phyloP scores from a whole-genome alignment of 2,888 invertebrate species.

The Hirtodrosophila cameraria region DNA sequence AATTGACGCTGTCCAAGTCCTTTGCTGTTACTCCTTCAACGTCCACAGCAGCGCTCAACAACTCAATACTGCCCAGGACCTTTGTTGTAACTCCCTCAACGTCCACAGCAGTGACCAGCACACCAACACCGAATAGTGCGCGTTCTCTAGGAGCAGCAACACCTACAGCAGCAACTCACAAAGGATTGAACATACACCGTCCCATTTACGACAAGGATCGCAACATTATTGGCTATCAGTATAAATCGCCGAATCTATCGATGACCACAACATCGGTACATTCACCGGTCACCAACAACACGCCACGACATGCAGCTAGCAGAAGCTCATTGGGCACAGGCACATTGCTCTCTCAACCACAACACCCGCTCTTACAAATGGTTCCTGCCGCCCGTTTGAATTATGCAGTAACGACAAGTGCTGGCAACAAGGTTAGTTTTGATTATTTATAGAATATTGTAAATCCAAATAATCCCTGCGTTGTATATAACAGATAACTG shows the following conservation, averaged over 20 bases:
- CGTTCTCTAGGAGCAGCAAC: background rate
- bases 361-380: background rate
- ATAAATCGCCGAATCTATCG: background rate
- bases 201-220: conserved; percentile 47
- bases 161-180: background rate
- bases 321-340: background rate
- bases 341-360: conserved; percentile 1
- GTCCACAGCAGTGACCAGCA: too few species aligned
- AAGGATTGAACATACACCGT: background rate
- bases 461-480: too few species aligned
- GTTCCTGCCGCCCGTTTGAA: background rate
- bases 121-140: too few species aligned
- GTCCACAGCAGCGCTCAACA: too few species aligned
- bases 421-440: conserved; percentile 11
- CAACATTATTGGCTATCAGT: conserved; percentile 60
- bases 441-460: too few species aligned
- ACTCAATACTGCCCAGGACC: too few species aligned
- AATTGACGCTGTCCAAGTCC: background rate
- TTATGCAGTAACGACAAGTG: background rate
- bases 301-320: background rate
- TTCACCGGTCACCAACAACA: background rate
- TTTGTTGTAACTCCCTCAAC: too few species aligned
- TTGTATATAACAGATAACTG: background rate
- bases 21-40: background rate
- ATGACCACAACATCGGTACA: background rate